Evolutionary conservation across 2,113 vertebrate species (phyloP), one percentile per base, ranked within the genome.

Genomic region (Rhabdornis inornatus): DNA sequence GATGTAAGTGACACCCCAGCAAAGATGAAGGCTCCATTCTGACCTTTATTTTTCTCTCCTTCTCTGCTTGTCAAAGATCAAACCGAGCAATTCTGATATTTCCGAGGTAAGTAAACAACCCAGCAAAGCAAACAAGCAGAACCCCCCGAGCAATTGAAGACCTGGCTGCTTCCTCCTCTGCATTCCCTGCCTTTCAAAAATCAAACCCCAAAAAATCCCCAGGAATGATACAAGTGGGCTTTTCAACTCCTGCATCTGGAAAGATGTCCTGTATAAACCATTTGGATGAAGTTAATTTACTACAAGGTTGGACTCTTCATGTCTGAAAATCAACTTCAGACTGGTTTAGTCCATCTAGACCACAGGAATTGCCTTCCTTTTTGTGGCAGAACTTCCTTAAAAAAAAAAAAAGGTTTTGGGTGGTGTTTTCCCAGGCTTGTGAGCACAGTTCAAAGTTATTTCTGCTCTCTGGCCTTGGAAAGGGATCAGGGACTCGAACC

Each of bases 21-120:
- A 50, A 42, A 61, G 15, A 59, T 39, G 59, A 92, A 91, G 47
- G 78, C 66, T 69, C 16, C 11, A 11, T 39, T 47, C 8, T 85
- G 66, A 96, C 95, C 88, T 93, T 94, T 88, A 17, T 79, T 88
- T 85, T 79, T 61, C 44, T 63, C 53, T 40, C 77, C 15, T 61
- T 8, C 63, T 78, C 19, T 15, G 35, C 82, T 65, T 60, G 74
- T 83, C 87, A 57, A 72, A 92, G 91, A 66, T 59, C 71, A 77
- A 83, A 50, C 4, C 0, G 39, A 84, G 27, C 28, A 63, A 53
- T 77, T 69, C 35, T 59, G 66, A 3, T 91, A 83, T 85, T 94
- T 87, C 61, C 55, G 59, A 82, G 78, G 57, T 57, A 57, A 72
- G 70, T 45, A 93, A 94, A 70, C 77, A 89, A 87, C 2, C 24